Base-by-base conservation (phyloP, 2,888 invertebrate species). In the Oasisia sp. region DNA sequence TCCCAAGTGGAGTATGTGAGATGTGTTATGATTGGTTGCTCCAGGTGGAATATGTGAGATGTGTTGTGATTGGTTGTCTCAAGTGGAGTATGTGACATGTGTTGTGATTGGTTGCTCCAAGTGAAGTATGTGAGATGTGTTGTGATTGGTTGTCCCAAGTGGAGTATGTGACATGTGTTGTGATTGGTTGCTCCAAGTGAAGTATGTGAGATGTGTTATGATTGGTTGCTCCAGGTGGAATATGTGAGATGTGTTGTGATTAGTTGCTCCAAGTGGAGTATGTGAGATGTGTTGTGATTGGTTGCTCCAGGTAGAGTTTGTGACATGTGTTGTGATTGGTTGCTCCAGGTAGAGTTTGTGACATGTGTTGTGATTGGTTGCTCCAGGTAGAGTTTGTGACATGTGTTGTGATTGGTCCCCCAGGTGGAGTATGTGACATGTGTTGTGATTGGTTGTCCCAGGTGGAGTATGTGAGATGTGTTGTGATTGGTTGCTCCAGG, bases 241-340 rank as follows among this genome's bases (percentile, higher is more conserved):
- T 38, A 38, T 38, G 38, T 38, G 38, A 38, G 38, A 38, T 38
- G 38, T 38, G 38, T 38, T 38, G 38, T 38, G 38, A 38, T 38
- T 38, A 4, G 38, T 38, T 38, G 4, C 38, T 4, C 38, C 38
- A 38, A 4, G 38, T 38, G 38, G 38, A 38, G 38, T 38, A 50
- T 32, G 32, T 92, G 58, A 32, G 14, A 14, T 89, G 50, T 91
- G n/a, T n/a, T 92, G 44, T 32, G 38, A 44, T 89, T 90, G n/a
- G 92, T 93, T 92, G 89, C 92, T 92, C 12, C 91, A 94, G 94
- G 93, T 93, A 90, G 93, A 94, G 27, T 94, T 94, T 5, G 27
- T 91, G 91, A 91, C 4, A 90, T 90, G 90, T 90, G 5, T 1
- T 32, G 32, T 90, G 11, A 32, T 38, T 38, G 38, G 38, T 38